Percentiles rank a stretch among this genome's conserved stretches.
phyloP scores from a whole-genome alignment of 53 echinoderm and acorn worm genomes.

The Paelopatides confundens region DNA sequence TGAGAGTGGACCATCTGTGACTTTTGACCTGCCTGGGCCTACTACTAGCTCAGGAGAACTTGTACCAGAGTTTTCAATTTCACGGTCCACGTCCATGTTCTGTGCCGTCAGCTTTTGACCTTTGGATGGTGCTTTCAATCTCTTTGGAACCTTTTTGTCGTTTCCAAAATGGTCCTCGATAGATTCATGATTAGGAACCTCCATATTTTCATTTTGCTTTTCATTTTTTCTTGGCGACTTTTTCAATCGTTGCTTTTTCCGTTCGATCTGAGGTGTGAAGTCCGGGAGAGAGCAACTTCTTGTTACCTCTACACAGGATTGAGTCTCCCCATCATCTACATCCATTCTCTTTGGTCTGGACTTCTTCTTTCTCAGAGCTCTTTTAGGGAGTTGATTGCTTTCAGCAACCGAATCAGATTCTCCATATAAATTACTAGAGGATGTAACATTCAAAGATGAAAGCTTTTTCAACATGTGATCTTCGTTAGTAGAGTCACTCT shows the following conservation, averaged over 20 bases:
- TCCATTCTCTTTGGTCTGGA: conserved; percentile 85
- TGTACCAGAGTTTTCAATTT: not conserved
- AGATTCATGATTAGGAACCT: conserved; percentile 28
- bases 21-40: not conserved
- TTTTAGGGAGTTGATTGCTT: conserved; percentile 72
- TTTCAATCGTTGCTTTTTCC: conserved; percentile 78
- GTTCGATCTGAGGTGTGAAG: conserved; percentile 69
- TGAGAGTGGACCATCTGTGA: not conserved
- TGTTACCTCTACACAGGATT: conserved; percentile 43
- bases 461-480: conserved; percentile 87
- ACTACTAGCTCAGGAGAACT: conserved; percentile 32
- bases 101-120: not conserved
- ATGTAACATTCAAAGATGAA: conserved; percentile 95
- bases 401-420: conserved; percentile 98
- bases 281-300: conserved; percentile 60
- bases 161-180: not conserved
- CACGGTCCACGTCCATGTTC: not conserved
- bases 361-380: conserved; percentile 76
- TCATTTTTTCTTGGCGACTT: conserved; percentile 62
- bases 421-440: conserved; percentile 94
- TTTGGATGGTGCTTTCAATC: not conserved
- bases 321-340: conserved; percentile 40
- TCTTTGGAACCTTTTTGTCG: not conserved
- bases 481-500: conserved; percentile 85
- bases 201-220: conserved; percentile 50